These are phyloP conservation scores for Sesamia nonagrioides DNA, from an alignment of 1,140 invertebrate genomes.

Conservation along the genomic window DNA sequence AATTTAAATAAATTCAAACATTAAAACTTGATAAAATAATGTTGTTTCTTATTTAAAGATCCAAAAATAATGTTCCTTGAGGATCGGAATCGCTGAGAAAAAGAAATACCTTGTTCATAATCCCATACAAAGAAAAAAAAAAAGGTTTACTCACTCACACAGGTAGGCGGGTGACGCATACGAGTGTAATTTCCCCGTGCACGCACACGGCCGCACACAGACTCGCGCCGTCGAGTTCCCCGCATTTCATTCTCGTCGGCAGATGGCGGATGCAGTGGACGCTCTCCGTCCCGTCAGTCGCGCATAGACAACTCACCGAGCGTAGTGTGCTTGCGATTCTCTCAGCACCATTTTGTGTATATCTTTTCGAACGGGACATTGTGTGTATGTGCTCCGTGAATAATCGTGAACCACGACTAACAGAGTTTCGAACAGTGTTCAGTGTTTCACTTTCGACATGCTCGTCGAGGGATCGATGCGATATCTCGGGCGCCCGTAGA, in stretches of 20 bases:
- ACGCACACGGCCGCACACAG: conserved; percentile 68
- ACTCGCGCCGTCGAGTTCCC: conserved; percentile 66
- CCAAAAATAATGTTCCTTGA: conserved; percentile 53
- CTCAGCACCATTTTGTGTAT: conserved; percentile 86
- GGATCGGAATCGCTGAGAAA: conserved; percentile 67
- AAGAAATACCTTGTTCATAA: conserved; percentile 75
- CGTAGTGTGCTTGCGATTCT: conserved; percentile 75
- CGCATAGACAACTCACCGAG: conserved; percentile 84
- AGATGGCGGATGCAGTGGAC: conserved; percentile 86
- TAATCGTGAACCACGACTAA: conserved; percentile 73
- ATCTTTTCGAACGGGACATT: conserved; percentile 85
- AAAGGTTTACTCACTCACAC: conserved; percentile 73
- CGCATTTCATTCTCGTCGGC: conserved; percentile 85
- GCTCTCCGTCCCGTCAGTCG: conserved; percentile 85
- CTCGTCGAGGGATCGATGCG: conserved; percentile 81
- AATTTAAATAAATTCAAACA: conserved; percentile 21
- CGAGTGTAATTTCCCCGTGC: conserved; percentile 62
- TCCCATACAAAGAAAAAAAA: conserved; percentile 79
- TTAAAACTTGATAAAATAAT: conserved; percentile 45
- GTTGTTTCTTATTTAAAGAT: conserved; percentile 38
- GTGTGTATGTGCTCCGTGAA: conserved; percentile 86
- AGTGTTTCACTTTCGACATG: conserved; percentile 85
- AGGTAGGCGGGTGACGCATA: conserved; percentile 63
- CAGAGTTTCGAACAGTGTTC: conserved; percentile 67
- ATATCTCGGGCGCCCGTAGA: conserved; percentile 85